These are phyloP conservation scores for Hippocampus guttulatus DNA, from an alignment of 2,113 vertebrate genomes.

Conservation along the genomic window DNA sequence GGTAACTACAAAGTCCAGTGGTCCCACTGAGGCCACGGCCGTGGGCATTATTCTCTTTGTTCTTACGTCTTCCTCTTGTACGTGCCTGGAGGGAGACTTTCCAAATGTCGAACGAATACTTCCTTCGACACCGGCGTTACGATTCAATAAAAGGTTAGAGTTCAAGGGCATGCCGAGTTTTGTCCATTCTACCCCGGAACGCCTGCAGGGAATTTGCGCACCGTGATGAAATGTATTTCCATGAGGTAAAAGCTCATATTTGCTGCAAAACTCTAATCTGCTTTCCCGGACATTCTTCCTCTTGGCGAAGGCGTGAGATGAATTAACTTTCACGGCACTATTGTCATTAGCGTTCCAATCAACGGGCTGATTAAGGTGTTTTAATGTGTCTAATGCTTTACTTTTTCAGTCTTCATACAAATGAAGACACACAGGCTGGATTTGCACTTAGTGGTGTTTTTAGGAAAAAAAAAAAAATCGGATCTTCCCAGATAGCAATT, in stretches of 20 bases:
- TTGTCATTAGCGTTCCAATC: background rate
- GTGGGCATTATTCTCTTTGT: background rate
- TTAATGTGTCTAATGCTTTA: background rate
- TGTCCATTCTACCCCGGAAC: background rate
- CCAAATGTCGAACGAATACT: background rate
- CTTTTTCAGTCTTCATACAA: background rate
- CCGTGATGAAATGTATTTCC: background rate
- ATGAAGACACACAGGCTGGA: background rate
- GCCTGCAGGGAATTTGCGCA: background rate
- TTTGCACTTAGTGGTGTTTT: background rate
- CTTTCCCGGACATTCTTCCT: background rate
- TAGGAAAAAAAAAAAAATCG: background rate
- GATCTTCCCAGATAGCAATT: no score
- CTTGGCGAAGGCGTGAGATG: background rate
- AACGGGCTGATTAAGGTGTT: background rate
- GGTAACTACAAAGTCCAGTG: constrained; percentile 11
- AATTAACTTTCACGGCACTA: no score
- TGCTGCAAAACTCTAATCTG: background rate
- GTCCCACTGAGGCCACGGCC: background rate
- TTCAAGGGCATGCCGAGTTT: background rate
- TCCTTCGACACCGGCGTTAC: background rate
- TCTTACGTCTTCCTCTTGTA: background rate
- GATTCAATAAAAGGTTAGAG: background rate
- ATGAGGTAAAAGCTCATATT: background rate
- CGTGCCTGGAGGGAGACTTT: background rate